Percentiles rank a stretch among this genome's conserved stretches.
These are phyloP conservation scores for Danio albolineatus DNA, from an alignment of 2,797 vertebrate genomes.

Conservation along the genomic window DNA sequence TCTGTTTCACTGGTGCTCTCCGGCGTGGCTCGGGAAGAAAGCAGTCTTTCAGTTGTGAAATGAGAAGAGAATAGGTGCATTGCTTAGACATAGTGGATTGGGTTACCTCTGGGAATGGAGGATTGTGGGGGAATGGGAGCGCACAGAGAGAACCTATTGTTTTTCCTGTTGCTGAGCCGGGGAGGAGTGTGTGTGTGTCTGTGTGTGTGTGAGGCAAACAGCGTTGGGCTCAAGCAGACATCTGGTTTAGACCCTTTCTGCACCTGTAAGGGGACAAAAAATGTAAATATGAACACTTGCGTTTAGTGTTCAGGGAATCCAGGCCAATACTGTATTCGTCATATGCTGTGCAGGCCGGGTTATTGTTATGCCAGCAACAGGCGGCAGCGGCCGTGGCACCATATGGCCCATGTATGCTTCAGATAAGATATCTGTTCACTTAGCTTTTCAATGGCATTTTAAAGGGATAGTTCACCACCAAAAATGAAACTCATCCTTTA, in stretches of 20 bases:
- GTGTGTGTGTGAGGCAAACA: constrained; percentile 73
- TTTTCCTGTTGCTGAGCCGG: constrained; percentile 74
- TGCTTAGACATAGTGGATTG: constrained; percentile 85
- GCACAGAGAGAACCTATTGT: constrained; percentile 81
- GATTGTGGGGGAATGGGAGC: constrained; percentile 66
- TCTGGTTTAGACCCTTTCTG: constrained; percentile 84
- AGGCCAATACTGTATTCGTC: constrained; percentile 75
- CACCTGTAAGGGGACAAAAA: constrained; percentile 81
- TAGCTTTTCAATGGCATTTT: constrained; percentile 82
- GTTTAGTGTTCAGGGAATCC: constrained; percentile 69
- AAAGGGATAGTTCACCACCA: constrained; percentile 20
- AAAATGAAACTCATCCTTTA: no score
- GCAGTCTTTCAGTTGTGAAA: constrained; percentile 84
- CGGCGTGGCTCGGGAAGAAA: constrained; percentile 70
- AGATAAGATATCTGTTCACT: constrained; percentile 87
- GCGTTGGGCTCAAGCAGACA: constrained; percentile 82
- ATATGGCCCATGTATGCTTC: constrained; percentile 84
- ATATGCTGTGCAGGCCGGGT: constrained; percentile 73
- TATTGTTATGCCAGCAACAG: constrained; percentile 86
- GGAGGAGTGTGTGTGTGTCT: constrained; percentile 71
- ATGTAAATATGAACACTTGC: constrained; percentile 79
- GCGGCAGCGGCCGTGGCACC: constrained; percentile 79
- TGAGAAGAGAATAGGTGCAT: constrained; percentile 89
- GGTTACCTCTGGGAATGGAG: constrained; percentile 76
- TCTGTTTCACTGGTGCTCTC: constrained; percentile 50